Percentiles rank a stretch among this genome's conserved stretches.
Conservation (phyloP, 37 sponge, comb jelly and placozoan species). For the Mnemiopsis leidyi region DNA sequence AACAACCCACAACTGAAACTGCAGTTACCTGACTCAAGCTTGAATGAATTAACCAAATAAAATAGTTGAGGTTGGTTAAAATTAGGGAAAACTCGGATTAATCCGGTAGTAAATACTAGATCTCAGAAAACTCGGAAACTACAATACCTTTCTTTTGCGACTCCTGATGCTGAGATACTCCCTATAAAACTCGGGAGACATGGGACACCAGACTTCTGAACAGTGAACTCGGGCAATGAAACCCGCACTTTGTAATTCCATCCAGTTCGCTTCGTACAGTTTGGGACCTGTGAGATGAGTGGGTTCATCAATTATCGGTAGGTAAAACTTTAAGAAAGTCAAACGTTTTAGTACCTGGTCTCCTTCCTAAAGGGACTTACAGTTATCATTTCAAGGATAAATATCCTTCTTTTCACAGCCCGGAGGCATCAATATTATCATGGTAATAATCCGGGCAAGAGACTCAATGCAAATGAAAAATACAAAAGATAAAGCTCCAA, state of each 20-base stretch:
- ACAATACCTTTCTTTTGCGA: constrained; percentile 89
- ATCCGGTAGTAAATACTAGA: not conserved
- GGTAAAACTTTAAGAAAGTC: no score
- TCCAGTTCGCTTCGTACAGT: constrained; percentile 98
- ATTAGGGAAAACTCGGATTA: not conserved
- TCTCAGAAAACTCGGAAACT: not conserved
- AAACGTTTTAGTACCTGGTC: no score
- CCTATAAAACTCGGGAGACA: constrained; percentile 96
- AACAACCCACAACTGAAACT: no score
- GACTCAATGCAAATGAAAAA: no score
- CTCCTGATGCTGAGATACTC: constrained; percentile 87
- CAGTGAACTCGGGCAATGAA: constrained; percentile 97
- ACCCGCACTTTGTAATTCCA: constrained; percentile 91
- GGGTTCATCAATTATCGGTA: no score
- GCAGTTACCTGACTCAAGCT: no score
- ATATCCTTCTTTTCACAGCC: no score
- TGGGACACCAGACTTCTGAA: constrained; percentile 99
- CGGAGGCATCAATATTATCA: no score
- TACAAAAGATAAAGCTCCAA: not conserved
- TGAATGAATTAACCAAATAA: no score
- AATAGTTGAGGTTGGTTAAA: no score
- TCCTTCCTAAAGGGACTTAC: not conserved
- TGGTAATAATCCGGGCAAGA: no score
- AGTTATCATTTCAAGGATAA: not conserved
- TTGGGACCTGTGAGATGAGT: constrained; percentile 75